Evolutionary conservation across 2,797 vertebrate species (phyloP).

Genomic region (Leucoraja ocellata): DNA sequence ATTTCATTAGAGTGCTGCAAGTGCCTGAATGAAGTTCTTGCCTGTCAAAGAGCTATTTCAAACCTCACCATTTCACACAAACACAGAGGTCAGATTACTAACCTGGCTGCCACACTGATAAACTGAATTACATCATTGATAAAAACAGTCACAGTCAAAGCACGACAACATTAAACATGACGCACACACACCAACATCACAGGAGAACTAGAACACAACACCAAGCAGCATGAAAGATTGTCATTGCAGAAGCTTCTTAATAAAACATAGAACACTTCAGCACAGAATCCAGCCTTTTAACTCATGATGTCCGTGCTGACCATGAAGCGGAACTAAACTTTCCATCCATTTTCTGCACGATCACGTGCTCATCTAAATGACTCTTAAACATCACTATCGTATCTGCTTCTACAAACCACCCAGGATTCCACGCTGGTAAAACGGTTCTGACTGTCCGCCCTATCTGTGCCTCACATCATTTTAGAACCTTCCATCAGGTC

Average conservation of each 20-base stretch:
- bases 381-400: no score
- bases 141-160: not conserved
- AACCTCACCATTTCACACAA: not conserved
- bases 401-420: no score
- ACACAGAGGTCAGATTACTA: not conserved
- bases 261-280: not conserved
- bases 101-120: not conserved
- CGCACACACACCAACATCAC: not conserved
- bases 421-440: no score
- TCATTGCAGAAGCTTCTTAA: not conserved
- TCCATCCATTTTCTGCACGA: no score
- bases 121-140: not conserved
- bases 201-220: not conserved
- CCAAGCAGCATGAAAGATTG: not conserved
- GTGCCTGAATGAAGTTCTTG: slow-evolving; percentile 14
- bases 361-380: no score
- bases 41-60: slow-evolving; percentile 7
- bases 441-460: no score
- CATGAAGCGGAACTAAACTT: no score
- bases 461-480: no score
- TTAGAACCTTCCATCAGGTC: no score
- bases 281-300: no score
- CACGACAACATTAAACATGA: not conserved
- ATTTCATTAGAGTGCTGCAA: slow-evolving; percentile 5
- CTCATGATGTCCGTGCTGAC: no score